These are phyloP conservation scores for Cacoxenus indagator DNA, from an alignment of 2,888 invertebrate species.

Conservation along the genomic window DNA sequence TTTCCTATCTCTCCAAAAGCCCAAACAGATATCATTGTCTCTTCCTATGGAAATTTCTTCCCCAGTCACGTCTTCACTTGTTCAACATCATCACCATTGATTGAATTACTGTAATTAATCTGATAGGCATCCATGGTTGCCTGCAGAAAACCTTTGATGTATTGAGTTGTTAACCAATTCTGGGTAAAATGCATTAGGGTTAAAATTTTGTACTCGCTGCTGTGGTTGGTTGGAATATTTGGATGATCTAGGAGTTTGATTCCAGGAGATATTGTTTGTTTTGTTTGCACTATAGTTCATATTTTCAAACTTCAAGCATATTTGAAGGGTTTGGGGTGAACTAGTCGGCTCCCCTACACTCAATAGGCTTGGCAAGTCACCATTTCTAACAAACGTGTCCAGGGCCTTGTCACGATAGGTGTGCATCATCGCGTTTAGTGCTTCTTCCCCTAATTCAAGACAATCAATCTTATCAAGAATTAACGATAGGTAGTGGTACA, in stretches of 20 bases:
- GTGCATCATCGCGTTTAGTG: constrained; percentile 2
- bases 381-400: constrained; percentile 28
- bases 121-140: too few relatives aligned
- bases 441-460: constrained; percentile 15
- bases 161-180: too few relatives aligned
- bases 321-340: constrained; percentile 22
- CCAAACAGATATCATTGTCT: too few relatives aligned
- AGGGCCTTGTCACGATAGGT: constrained; percentile 25
- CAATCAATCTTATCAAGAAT: constrained; percentile 25
- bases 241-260: neutral
- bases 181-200: too few relatives aligned
- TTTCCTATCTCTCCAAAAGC: too few relatives aligned
- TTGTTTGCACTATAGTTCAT: neutral
- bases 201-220: too few relatives aligned
- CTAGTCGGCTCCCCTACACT: constrained; percentile 22
- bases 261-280: neutral
- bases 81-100: too few relatives aligned
- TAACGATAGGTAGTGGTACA: constrained; percentile 22
- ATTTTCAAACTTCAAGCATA: constrained; percentile 24
- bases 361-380: constrained; percentile 16
- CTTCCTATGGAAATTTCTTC: too few relatives aligned
- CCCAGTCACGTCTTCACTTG: too few relatives aligned
- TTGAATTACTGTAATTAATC: too few relatives aligned
- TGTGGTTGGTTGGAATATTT: too few relatives aligned
- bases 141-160: too few relatives aligned